Evolutionary conservation across 2,113 vertebrate species (phyloP).

Genomic region (Ciconia maguari): DNA sequence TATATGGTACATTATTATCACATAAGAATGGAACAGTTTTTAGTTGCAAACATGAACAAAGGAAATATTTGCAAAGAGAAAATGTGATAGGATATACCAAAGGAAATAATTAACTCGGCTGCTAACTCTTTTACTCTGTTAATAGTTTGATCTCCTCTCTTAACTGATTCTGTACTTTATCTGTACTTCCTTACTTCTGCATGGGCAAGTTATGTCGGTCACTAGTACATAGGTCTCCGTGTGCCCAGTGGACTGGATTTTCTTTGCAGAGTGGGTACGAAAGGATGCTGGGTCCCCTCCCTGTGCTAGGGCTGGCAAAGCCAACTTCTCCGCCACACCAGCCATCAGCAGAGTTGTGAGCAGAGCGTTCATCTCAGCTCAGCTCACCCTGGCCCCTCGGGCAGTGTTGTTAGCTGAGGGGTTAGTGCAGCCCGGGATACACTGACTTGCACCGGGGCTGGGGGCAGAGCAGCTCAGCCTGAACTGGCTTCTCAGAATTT

Average conservation of each 20-base stretch:
- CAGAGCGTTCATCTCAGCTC: neutral
- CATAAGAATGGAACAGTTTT: neutral
- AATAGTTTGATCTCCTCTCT: neutral
- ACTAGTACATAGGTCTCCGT: neutral
- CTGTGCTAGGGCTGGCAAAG: neutral
- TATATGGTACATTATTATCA: neutral
- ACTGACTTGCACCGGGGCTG: neutral
- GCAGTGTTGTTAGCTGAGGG: neutral
- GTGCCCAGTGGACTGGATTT: neutral
- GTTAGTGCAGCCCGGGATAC: neutral
- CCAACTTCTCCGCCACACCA: neutral
- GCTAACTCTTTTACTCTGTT: neutral
- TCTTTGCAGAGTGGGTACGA: neutral
- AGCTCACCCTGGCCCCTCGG: neutral
- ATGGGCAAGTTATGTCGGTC: neutral
- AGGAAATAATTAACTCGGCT: neutral
- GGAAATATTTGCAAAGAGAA: neutral
- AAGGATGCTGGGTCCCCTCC: neutral
- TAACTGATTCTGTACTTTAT: neutral
- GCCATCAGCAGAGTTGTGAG: neutral
- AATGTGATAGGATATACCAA: neutral
- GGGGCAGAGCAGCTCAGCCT: neutral
- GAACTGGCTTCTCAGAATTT: neutral
- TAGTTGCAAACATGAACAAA: neutral
- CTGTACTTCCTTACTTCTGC: neutral